Conservation (phyloP, 2,797 vertebrate species). For the Merluccius polli region DNA sequence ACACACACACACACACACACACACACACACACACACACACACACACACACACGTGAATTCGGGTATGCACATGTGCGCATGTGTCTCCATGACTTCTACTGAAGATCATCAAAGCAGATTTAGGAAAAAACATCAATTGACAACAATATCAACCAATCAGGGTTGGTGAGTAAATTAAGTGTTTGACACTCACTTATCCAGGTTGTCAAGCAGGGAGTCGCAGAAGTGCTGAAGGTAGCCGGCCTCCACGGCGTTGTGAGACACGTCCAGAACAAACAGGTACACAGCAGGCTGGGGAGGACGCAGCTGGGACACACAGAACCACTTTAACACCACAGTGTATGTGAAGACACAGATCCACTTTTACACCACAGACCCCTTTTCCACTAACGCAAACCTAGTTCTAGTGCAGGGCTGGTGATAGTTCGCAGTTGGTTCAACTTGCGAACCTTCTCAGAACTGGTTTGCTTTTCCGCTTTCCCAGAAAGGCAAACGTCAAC, state of each 20-base stretch:
- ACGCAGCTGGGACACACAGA: slow-evolving; percentile 74
- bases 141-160: background rate
- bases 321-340: background rate
- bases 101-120: too few species aligned
- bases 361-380: background rate
- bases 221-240: slow-evolving; percentile 92
- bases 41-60: background rate
- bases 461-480: too few species aligned
- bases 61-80: too few species aligned
- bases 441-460: too few species aligned
- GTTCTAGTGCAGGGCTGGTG: too few species aligned
- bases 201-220: slow-evolving; percentile 86
- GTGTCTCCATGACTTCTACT: too few species aligned
- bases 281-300: slow-evolving; percentile 95
- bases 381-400: too few species aligned
- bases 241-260: slow-evolving; percentile 90
- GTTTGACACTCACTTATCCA: slow-evolving; percentile 84
- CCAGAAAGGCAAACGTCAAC: too few species aligned
- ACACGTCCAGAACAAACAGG: slow-evolving; percentile 95
- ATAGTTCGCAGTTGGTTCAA: too few species aligned
- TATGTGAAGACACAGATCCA: background rate
- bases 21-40: slow-evolving; percentile 6
- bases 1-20: too few species aligned
- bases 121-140: too few species aligned
- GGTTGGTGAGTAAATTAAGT: background rate